phyloP scores from a whole-genome alignment of 2,113 vertebrate genomes.

The Podiceps cristatus region DNA sequence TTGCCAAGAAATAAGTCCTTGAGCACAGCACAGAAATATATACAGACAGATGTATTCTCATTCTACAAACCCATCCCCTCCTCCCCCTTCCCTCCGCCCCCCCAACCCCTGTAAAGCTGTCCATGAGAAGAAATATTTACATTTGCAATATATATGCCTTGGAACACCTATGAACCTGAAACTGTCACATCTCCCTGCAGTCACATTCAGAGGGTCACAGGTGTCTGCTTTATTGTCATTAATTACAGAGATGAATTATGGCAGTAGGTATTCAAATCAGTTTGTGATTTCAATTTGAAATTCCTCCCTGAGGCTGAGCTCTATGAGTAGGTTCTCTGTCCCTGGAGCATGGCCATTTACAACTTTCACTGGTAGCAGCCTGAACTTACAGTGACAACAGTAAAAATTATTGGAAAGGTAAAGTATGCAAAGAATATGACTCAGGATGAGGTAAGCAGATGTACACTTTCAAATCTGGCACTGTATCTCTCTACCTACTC shows the following conservation, averaged over 20 bases:
- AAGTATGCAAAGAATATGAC: not conserved
- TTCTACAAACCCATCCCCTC: not conserved
- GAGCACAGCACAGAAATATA: not conserved
- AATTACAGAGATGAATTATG: not conserved
- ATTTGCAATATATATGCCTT: not conserved
- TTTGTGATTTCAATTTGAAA: not conserved
- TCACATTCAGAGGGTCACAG: not conserved
- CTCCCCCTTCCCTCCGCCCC: fast-evolving
- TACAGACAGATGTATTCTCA: not conserved
- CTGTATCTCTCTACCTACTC: not conserved
- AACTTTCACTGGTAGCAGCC: not conserved
- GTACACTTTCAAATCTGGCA: not conserved
- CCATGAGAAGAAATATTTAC: not conserved
- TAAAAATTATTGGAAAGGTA: not conserved
- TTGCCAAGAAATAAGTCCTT: not conserved
- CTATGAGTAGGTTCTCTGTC: not conserved
- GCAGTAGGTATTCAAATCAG: not conserved
- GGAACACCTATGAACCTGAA: not conserved
- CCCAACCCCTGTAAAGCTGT: not conserved
- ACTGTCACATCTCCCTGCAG: not conserved
- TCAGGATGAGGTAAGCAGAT: not conserved
- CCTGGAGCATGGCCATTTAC: not conserved
- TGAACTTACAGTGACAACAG: not conserved
- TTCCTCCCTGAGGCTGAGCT: not conserved
- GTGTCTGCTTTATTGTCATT: not conserved